Base-by-base conservation (phyloP, 2,888 invertebrate genomes). In the Thyatira batis region DNA sequence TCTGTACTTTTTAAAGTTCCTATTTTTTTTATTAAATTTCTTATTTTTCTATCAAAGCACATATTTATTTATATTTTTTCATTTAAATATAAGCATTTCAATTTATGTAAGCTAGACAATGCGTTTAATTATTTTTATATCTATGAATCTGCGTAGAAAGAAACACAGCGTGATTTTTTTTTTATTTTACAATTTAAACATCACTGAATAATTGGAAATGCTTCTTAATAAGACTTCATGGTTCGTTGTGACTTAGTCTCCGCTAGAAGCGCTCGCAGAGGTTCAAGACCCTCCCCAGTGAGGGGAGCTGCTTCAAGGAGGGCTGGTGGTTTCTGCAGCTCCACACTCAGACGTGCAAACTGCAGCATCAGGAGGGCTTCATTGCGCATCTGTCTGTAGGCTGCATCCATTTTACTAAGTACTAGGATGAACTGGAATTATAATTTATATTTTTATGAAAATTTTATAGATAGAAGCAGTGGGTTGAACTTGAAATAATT, bases 351-450 rank as follows among this genome's bases (percentile, higher is more conserved):
- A 45, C 95, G 93, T 6, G 93, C 92, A 83, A 95, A 94, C 81
- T 97, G 96, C 61, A 97, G 86, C 95, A 97, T 97, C 1, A 97
- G 88, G 23, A 97, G 83, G 0, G 97, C 96, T 76, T 97, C 97
- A 78, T 97, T 97, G 49, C 97, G 92, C 96, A 97, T 97, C 77
- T 97, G 97, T 10, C 96, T 92, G 82, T 97, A 97, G 4, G 97
- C 96, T 0, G 95, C 94, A 71, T 97, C 97, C 96, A 96, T 97
- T 89, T 97, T 97, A 11, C 95, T 94, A 9, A 97, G 82, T 0
- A 96, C 95, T 53, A 97, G 78, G 20, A 96, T 91, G 61, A 95
- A 93, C 94, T 95, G 78, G 8, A 20, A 33, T 25, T 3, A 23
- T 20, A 51, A 48, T 44, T 5, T 20, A 5, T 20, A 20, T 44